Evolutionary conservation across 1,140 invertebrate genomes (phyloP), one percentile per base, ranked within the genome.

Genomic region (Diabrotica virgifera): DNA sequence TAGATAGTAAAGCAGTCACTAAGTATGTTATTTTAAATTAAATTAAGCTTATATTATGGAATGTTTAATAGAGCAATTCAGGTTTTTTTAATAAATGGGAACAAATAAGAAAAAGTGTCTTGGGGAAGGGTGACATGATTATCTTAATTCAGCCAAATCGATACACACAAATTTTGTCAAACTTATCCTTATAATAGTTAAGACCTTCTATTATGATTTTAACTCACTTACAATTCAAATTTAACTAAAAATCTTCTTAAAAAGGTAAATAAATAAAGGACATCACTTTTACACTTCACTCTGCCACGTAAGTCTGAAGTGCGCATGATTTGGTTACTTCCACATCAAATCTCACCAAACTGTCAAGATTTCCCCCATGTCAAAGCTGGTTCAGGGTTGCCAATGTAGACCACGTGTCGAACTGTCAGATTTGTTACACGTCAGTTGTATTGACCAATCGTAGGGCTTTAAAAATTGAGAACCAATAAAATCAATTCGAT

Each of bases 281-380:
- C 76, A 76, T 78, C 72, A 77, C 69, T 73, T 70, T 75, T 76
- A 66, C 74, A 72, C 70, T 64, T 71, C 68, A 78, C 72, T 79
- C 74, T 85, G 84, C 84, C 84, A 85, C 84, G 84, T 85, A 85
- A 85, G 82, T 83, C 77, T 72, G 72, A 71, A 81, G 71, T 79
- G 78, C 83, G 82, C 84, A 84, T 81, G 83, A 79, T 68, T 63
- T 69, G 64, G 76, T 77, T 76, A 74, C 73, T 67, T 78, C 77
- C 77, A 78, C 77, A 75, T 78, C 73, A 76, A 76, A 73, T 72
- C 64, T 71, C 65, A 64, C 63, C 36, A 67, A 62, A 53, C n/a
- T 54, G 14, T 37, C 9, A 55, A 5, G 9, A 11, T 38, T 62
- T 62, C 52, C 60, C 60, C 60, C n/a, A 62, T 62, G 51, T 62